Evolutionary conservation across 2,797 vertebrate species (phyloP).

Genomic region (Pseudotriccus pelzelni): DNA sequence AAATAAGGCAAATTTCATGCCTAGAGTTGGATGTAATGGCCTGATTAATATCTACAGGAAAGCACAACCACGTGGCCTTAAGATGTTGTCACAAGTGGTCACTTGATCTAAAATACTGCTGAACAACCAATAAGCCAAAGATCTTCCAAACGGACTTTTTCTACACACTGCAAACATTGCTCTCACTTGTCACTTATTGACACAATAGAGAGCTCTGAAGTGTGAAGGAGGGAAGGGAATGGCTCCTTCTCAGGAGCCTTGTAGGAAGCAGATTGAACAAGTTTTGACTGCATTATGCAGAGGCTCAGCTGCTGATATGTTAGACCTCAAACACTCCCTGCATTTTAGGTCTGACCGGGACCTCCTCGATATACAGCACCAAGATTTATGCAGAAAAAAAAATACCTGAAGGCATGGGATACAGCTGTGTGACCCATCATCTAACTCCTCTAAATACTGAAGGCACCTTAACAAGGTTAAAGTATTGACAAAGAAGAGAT

Average conservation of each 20-base stretch:
- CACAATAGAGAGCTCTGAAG: neutral
- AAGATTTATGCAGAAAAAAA: neutral
- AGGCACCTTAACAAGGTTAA: neutral
- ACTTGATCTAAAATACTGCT: neutral
- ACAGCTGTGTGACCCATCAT: neutral
- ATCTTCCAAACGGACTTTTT: neutral
- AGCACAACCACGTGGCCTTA: neutral
- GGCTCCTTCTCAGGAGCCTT: neutral
- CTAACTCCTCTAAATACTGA: neutral
- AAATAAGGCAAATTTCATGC: neutral
- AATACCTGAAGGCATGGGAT: neutral
- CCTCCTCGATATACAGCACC: neutral
- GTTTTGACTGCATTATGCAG: neutral
- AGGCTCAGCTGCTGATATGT: neutral
- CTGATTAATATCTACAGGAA: neutral
- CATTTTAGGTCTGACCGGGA: neutral
- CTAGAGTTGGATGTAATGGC: neutral
- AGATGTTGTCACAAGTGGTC: neutral
- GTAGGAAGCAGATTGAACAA: neutral
- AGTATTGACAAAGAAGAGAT: neutral
- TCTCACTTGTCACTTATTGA: neutral
- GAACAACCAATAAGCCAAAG: neutral
- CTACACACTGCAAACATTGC: neutral
- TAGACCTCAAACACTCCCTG: neutral
- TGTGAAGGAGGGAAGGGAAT: neutral